phyloP scores from a whole-genome alignment of 2,888 invertebrate genomes.

The Iselma pallidipennis region DNA sequence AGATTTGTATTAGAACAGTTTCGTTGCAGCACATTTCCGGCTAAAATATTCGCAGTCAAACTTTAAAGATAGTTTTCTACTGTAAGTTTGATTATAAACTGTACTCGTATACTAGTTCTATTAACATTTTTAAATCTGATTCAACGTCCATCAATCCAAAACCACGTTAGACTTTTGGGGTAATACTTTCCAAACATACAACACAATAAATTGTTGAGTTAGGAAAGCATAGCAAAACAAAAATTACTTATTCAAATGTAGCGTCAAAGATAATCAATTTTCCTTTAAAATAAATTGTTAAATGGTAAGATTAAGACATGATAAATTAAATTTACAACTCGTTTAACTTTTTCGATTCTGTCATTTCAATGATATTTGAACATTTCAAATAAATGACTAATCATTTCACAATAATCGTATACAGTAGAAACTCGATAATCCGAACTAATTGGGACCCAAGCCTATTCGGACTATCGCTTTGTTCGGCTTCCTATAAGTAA shows the following conservation, averaged over 20 bases:
- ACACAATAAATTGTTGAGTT: slow-evolving; percentile 5
- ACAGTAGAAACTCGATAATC: too few relatives aligned
- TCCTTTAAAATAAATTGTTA: slow-evolving; percentile 9
- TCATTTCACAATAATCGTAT: neutral
- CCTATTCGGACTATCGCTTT: too few relatives aligned
- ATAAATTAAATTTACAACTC: slow-evolving; percentile 11
- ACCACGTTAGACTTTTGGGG: neutral
- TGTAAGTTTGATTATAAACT: neutral
- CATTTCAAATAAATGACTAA: neutral
- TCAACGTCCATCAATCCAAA: neutral
- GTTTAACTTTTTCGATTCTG: slow-evolving; percentile 3
- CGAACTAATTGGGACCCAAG: too few relatives aligned
- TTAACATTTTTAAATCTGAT: neutral
- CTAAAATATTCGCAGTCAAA: neutral
- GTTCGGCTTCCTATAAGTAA: too few relatives aligned
- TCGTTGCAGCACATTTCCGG: neutral
- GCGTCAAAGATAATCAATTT: slow-evolving; percentile 17
- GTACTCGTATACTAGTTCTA: neutral
- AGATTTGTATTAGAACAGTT: neutral
- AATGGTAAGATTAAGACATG: slow-evolving; percentile 13
- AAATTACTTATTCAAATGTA: slow-evolving; percentile 7
- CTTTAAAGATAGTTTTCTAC: neutral
- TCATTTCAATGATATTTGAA: neutral
- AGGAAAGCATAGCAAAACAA: slow-evolving; percentile 4
- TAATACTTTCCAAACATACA: neutral